A percentile compares a stretch with the other conserved stretches of the same genome.
Evolutionary conservation across 2,888 invertebrate genomes (phyloP).

Genomic region (Bombyx huttoni): DNA sequence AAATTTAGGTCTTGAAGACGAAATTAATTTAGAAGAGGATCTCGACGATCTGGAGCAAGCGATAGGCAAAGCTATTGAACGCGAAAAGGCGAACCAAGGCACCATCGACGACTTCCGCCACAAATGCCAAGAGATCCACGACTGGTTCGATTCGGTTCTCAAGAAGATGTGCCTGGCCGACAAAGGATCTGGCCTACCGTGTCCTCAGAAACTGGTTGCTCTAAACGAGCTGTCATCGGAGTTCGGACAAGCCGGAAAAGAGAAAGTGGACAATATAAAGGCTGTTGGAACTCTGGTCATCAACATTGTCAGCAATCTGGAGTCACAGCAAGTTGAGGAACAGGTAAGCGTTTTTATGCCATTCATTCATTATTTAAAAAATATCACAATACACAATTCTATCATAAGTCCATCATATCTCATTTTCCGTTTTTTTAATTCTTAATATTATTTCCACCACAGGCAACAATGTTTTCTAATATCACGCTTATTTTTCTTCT

Average conservation of each 20-base stretch:
- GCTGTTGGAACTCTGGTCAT: slow-evolving; percentile 79
- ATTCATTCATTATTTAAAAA: no score
- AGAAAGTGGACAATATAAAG: slow-evolving; percentile 80
- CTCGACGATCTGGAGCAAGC: slow-evolving; percentile 80
- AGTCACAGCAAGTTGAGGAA: slow-evolving; percentile 92
- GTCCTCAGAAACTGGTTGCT: slow-evolving; percentile 83
- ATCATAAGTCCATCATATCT: no score
- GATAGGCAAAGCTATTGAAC: slow-evolving; percentile 78
- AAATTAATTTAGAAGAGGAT: slow-evolving; percentile 79
- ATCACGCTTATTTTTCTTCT: background rate
- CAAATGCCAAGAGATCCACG: slow-evolving; percentile 80
- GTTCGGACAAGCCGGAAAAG: slow-evolving; percentile 81
- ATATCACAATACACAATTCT: no score
- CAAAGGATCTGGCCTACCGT: slow-evolving; percentile 86
- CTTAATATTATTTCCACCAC: background rate
- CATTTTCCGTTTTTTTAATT: no score
- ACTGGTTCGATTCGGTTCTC: slow-evolving; percentile 85
- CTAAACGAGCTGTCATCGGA: slow-evolving; percentile 81
- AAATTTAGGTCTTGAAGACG: slow-evolving; percentile 71
- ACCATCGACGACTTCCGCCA: slow-evolving; percentile 85
- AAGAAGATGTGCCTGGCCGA: slow-evolving; percentile 88
- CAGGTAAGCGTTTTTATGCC: slow-evolving; percentile 62
- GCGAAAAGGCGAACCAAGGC: slow-evolving; percentile 82
- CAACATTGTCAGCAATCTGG: slow-evolving; percentile 87
- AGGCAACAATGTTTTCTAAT: background rate